A percentile compares a stretch with the other conserved stretches of the same genome.
Evolutionary conservation across 2,797 vertebrate genomes (phyloP).

Genomic region (Malacoctenus gilli): DNA sequence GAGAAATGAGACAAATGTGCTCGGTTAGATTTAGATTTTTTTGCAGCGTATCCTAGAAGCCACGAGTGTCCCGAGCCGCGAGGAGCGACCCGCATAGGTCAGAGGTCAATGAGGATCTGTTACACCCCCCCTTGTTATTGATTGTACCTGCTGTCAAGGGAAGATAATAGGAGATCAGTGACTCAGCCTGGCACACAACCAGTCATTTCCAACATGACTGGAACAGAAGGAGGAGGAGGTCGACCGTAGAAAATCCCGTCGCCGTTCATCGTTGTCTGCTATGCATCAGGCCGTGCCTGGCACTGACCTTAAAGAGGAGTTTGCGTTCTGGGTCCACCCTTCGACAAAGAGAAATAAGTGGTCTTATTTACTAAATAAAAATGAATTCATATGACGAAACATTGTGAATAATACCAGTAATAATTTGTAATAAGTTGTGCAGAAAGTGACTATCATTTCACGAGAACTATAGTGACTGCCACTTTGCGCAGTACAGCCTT

Average conservation of each 20-base stretch:
- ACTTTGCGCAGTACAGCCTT: slow-evolving; percentile 82
- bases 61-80: no score
- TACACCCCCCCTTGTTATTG: slow-evolving; percentile 46
- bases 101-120: slow-evolving; percentile 54
- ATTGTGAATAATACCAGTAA: slow-evolving; percentile 78
- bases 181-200: slow-evolving; percentile 41
- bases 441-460: slow-evolving; percentile 85
- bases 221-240: slow-evolving; percentile 58
- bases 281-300: slow-evolving; percentile 84
- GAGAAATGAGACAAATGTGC: no score
- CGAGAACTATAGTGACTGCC: slow-evolving; percentile 80
- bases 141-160: slow-evolving; percentile 42
- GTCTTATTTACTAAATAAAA: slow-evolving; percentile 81
- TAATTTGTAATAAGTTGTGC: slow-evolving; percentile 79
- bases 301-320: slow-evolving; percentile 76
- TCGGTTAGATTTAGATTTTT: no score
- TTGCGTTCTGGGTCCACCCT: slow-evolving; percentile 75
- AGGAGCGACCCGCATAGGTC: no score
- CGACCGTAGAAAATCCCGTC: slow-evolving; percentile 70
- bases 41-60: no score
- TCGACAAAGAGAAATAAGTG: slow-evolving; percentile 82
- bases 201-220: slow-evolving; percentile 41
- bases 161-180: slow-evolving; percentile 42
- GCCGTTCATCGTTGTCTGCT: slow-evolving; percentile 79
- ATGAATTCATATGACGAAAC: slow-evolving; percentile 72